phyloP scores from a whole-genome alignment of 92 coral and sea anemone species.

The Bergia sp. region DNA sequence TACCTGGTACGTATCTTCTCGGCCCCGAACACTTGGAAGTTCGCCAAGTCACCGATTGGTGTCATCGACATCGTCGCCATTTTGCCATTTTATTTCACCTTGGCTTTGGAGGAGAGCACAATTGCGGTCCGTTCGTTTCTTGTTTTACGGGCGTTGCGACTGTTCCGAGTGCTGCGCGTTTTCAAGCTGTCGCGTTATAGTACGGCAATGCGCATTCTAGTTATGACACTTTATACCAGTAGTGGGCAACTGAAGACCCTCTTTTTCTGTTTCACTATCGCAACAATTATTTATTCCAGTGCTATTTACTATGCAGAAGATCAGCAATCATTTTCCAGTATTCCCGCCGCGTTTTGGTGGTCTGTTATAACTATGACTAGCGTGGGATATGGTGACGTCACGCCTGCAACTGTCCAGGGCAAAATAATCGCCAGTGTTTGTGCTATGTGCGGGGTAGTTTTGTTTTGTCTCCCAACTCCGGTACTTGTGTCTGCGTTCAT shows the following conservation, averaged over 20 bases:
- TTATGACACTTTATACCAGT: conserved; percentile 77
- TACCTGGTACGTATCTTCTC: conserved; percentile 73
- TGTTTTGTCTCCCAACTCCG: conserved; percentile 95
- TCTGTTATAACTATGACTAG: conserved; percentile 95
- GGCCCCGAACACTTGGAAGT: conserved; percentile 63
- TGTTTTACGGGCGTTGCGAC: conserved; percentile 87
- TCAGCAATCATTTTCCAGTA: conserved; percentile 71
- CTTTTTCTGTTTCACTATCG: conserved; percentile 66
- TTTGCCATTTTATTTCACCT: conserved; percentile 78
- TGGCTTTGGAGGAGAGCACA: conserved; percentile 64
- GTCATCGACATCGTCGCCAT: conserved; percentile 82
- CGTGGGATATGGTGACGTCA: conserved; percentile 95
- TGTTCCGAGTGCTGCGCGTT: conserved; percentile 89
- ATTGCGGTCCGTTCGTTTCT: conserved; percentile 78
- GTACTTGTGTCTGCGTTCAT: conserved; percentile 87
- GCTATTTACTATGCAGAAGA: conserved; percentile 91
- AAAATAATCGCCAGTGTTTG: conserved; percentile 80
- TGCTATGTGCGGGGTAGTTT: conserved; percentile 81
- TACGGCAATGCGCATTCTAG: conserved; percentile 69
- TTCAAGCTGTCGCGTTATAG: conserved; percentile 96
- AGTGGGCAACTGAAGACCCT: conserved; percentile 82
- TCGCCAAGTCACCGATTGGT: conserved; percentile 79
- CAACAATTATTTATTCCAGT: conserved; percentile 85
- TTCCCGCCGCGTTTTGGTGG: conserved; percentile 99
- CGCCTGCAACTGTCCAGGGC: conserved; percentile 77